A percentile compares a stretch with the other conserved stretches of the same genome.
Evolutionary conservation across 1,140 invertebrate genomes (phyloP).

Genomic region (Drosophila sechellia): DNA sequence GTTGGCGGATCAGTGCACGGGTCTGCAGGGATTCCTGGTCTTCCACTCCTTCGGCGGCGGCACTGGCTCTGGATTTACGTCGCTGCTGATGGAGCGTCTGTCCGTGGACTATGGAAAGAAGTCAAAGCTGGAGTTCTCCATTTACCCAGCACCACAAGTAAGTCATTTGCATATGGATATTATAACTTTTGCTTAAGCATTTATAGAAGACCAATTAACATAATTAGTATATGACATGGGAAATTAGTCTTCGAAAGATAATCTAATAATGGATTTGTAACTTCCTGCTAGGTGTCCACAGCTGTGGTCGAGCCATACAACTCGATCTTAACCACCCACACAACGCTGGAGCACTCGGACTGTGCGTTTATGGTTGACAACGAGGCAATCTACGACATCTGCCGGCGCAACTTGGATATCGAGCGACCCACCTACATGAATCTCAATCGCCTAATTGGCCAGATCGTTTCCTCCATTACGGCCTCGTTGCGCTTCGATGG

Average conservation of each 20-base stretch:
- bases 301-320: constrained; percentile 97
- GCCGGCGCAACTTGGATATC: constrained; percentile 94
- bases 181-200: no score
- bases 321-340: constrained; percentile 92
- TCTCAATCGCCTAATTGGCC: constrained; percentile 92
- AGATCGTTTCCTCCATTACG: constrained; percentile 94
- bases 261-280: background rate
- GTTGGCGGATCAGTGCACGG: constrained; percentile 94
- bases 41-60: constrained; percentile 96
- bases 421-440: constrained; percentile 93
- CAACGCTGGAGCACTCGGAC: constrained; percentile 93
- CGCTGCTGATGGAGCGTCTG: constrained; percentile 93
- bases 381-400: constrained; percentile 96
- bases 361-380: constrained; percentile 96
- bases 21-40: constrained; percentile 94
- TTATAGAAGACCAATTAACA: background rate
- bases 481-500: constrained; percentile 95
- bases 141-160: constrained; percentile 90
- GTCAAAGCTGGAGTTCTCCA: constrained; percentile 94
- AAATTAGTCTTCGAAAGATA: background rate
- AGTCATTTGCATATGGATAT: background rate
- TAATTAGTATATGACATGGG: background rate
- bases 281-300: constrained; percentile 88
- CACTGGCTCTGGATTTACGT: constrained; percentile 95
- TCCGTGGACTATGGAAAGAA: constrained; percentile 96